Percentiles rank a stretch among this genome's conserved stretches.
phyloP scores from a whole-genome alignment of 2,888 invertebrate species.

The Sipha maydis region DNA sequence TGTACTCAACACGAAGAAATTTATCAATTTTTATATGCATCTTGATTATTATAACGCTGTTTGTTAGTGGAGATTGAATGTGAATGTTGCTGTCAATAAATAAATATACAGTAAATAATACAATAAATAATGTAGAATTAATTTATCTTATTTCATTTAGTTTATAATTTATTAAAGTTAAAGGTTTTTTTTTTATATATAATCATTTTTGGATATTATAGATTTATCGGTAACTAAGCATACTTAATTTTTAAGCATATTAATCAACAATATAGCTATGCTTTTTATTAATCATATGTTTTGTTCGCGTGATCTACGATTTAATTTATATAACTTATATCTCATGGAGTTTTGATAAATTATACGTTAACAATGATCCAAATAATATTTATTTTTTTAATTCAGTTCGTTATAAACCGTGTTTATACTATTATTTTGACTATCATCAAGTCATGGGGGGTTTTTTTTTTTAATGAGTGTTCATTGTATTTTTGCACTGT shows the following conservation, averaged over 20 bases:
- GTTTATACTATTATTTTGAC: conserved; percentile 17
- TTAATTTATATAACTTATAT: neutral
- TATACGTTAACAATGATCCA: neutral
- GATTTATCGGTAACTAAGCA: too few relatives aligned
- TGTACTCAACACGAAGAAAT: neutral
- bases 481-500: neutral
- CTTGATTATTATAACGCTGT: neutral
- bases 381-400: neutral
- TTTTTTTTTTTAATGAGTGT: neutral
- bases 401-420: neutral
- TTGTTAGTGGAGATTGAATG: neutral
- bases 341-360: conserved; percentile 1
- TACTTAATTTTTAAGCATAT: too few relatives aligned
- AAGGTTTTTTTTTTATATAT: too few relatives aligned
- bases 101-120: too few relatives aligned
- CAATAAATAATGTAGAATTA: too few relatives aligned
- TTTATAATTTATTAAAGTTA: too few relatives aligned
- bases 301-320: neutral
- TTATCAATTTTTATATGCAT: neutral
- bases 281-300: too few relatives aligned
- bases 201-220: too few relatives aligned
- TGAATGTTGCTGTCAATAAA: too few relatives aligned
- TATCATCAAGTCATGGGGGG: neutral
- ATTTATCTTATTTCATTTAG: too few relatives aligned
- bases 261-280: too few relatives aligned